These are phyloP conservation scores for Dorcus parallelipipedus DNA, from an alignment of 2,888 invertebrate genomes.

Conservation along the genomic window DNA sequence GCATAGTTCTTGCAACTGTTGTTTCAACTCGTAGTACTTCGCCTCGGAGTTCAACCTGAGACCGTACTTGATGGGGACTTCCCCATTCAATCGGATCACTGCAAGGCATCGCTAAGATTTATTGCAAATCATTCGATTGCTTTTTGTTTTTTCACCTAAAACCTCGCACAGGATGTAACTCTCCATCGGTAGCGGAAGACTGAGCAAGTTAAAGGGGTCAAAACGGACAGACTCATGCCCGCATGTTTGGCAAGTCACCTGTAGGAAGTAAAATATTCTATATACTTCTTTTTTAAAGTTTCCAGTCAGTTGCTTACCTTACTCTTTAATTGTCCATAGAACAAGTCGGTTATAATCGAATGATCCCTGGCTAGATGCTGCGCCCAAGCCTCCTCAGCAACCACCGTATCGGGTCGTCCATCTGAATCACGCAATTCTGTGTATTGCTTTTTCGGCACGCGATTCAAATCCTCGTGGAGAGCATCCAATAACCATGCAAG, in stretches of 20 bases:
- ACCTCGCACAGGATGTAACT: slow-evolving; percentile 75
- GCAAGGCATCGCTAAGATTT: slow-evolving; percentile 23
- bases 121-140: too few relatives aligned
- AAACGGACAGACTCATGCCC: slow-evolving; percentile 81
- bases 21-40: slow-evolving; percentile 73
- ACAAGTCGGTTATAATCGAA: slow-evolving; percentile 85
- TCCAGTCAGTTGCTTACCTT: slow-evolving; percentile 52
- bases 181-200: slow-evolving; percentile 88
- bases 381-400: slow-evolving; percentile 77
- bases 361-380: slow-evolving; percentile 78
- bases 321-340: slow-evolving; percentile 90
- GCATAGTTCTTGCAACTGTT: slow-evolving; percentile 63
- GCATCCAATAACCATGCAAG: slow-evolving; percentile 89
- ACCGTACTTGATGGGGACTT: slow-evolving; percentile 81
- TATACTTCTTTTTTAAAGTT: neutral
- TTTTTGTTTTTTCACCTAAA: slow-evolving; percentile 47
- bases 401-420: slow-evolving; percentile 70
- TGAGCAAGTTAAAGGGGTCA: slow-evolving; percentile 87
- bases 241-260: slow-evolving; percentile 76
- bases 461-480: slow-evolving; percentile 87
- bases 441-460: slow-evolving; percentile 70
- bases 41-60: slow-evolving; percentile 80
- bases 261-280: slow-evolving; percentile 4
- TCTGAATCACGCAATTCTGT: slow-evolving; percentile 71
- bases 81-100: slow-evolving; percentile 78